These are phyloP conservation scores for Nowickia ferox DNA, from an alignment of 2,888 invertebrate species.

Conservation along the genomic window DNA sequence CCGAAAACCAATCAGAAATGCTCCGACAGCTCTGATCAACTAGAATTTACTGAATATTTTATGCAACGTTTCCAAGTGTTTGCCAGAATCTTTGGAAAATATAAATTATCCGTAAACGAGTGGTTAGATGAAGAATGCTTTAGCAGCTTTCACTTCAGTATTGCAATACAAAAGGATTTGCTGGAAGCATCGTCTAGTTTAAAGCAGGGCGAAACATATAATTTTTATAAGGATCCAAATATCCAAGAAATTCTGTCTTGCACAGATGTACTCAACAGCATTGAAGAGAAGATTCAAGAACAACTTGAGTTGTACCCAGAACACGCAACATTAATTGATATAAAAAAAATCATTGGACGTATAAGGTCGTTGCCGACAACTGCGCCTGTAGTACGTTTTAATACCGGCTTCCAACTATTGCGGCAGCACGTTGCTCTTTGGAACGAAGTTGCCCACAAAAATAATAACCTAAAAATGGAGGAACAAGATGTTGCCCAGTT, in stretches of 20 bases:
- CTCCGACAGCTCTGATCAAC: slow-evolving; percentile 30
- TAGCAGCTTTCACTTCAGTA: slow-evolving; percentile 78
- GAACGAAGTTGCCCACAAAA: slow-evolving; percentile 95
- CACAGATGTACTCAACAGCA: slow-evolving; percentile 87
- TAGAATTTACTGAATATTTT: slow-evolving; percentile 77
- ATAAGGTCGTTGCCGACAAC: slow-evolving; percentile 89
- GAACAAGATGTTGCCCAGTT: slow-evolving; percentile 90
- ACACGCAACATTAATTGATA: slow-evolving; percentile 93
- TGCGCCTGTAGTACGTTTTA: slow-evolving; percentile 93
- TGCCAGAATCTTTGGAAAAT: slow-evolving; percentile 78
- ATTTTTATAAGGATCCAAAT: slow-evolving; percentile 94
- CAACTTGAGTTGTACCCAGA: slow-evolving; percentile 93
- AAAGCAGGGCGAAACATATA: slow-evolving; percentile 80
- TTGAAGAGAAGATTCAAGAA: slow-evolving; percentile 86
- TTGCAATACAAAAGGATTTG: slow-evolving; percentile 80
- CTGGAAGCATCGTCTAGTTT: slow-evolving; percentile 70
- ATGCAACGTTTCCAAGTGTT: slow-evolving; percentile 80
- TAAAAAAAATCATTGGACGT: slow-evolving; percentile 85
- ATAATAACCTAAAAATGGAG: slow-evolving; percentile 90
- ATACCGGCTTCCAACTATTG: slow-evolving; percentile 95
- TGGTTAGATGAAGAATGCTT: slow-evolving; percentile 78
- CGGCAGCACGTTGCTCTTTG: slow-evolving; percentile 93
- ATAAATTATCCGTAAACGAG: slow-evolving; percentile 77
- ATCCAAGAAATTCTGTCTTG: slow-evolving; percentile 90
- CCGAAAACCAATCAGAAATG: not conserved